Conservation (phyloP, 2,797 vertebrate genomes). For the Odontamblyopus rebecca region DNA sequence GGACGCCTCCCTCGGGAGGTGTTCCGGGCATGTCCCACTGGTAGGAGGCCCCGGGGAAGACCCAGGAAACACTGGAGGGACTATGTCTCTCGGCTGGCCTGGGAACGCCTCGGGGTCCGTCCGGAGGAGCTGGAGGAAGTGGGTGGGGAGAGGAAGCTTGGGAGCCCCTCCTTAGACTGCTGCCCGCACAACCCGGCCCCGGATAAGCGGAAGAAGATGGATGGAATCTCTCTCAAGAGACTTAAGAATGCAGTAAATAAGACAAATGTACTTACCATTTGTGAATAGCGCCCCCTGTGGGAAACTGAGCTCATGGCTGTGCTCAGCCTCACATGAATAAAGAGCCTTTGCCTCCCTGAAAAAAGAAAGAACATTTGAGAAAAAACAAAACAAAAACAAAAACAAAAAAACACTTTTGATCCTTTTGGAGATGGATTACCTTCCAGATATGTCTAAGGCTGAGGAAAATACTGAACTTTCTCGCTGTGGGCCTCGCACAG, state of each 20-base stretch:
- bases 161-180: too few species aligned
- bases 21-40: too few species aligned
- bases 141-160: too few species aligned
- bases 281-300: constrained; percentile 93
- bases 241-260: not conserved
- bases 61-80: too few species aligned
- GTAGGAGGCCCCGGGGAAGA: too few species aligned
- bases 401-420: not conserved
- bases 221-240: not conserved
- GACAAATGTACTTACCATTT: constrained; percentile 80
- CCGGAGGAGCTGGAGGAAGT: too few species aligned
- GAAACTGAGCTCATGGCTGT: constrained; percentile 97
- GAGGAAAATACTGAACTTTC: constrained; percentile 87
- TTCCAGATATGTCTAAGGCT: constrained; percentile 77
- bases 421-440: constrained; percentile 54
- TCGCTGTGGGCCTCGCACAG: constrained; percentile 83
- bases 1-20: too few species aligned
- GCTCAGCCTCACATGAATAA: constrained; percentile 97
- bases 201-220: too few species aligned
- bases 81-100: too few species aligned
- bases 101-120: too few species aligned
- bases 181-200: too few species aligned
- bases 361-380: not conserved
- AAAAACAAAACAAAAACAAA: not conserved
- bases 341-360: constrained; percentile 93